Percentiles rank a stretch among this genome's conserved stretches.
These are phyloP conservation scores for Adelognathus sp. DNA, from an alignment of 2,888 invertebrate species.

Conservation along the genomic window DNA sequence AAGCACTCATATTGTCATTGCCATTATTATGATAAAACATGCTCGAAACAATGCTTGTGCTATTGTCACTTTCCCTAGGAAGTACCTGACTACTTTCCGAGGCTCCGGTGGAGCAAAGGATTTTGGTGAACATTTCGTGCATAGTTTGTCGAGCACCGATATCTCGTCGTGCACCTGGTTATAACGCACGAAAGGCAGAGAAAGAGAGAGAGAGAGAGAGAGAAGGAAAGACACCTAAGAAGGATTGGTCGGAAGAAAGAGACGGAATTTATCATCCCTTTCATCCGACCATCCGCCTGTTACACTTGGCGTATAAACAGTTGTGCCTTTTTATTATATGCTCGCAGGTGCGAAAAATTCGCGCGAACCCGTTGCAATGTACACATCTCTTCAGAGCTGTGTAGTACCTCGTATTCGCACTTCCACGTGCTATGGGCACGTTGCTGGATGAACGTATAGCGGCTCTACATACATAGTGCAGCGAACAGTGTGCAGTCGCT, in stretches of 20 bases:
- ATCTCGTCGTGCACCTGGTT: too few species aligned
- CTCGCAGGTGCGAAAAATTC: conserved; percentile 2
- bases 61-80: too few species aligned
- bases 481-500: conserved; percentile 24
- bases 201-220: too few species aligned
- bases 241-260: neutral
- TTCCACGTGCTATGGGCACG: neutral
- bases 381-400: neutral
- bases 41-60: too few species aligned
- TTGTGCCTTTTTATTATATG: neutral
- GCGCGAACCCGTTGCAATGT: neutral
- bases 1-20: too few species aligned
- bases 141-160: too few species aligned
- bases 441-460: neutral
- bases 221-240: too few species aligned
- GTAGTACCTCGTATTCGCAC: neutral
- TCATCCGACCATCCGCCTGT: neutral
- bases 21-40: too few species aligned
- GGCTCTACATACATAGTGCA: neutral
- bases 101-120: too few species aligned
- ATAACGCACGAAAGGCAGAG: too few species aligned
- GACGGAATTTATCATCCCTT: neutral
- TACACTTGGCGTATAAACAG: neutral
- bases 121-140: too few species aligned
- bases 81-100: too few species aligned